phyloP scores from a whole-genome alignment of 2,113 vertebrate genomes.

The Corynorhinus townsendii region DNA sequence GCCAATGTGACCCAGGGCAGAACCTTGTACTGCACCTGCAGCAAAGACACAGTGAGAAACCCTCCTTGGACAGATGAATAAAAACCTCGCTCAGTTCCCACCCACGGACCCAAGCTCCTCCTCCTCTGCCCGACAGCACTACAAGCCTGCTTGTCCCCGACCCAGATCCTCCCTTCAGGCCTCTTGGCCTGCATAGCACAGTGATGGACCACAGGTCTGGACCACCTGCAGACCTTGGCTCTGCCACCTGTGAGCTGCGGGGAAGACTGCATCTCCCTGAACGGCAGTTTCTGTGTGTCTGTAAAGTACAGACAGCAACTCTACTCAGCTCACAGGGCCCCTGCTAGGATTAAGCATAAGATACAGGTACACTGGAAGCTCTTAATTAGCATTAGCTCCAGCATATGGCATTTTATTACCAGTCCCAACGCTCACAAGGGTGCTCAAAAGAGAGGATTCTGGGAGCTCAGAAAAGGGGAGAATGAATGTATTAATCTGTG shows the following conservation, averaged over 20 bases:
- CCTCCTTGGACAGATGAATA: neutral
- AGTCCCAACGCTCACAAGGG: neutral
- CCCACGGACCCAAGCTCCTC: neutral
- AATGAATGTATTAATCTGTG: neutral
- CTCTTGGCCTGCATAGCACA: no score
- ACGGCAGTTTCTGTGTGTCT: neutral
- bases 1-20: slow-evolving; percentile 31
- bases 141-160: neutral
- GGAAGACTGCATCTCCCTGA: neutral
- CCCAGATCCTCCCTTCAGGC: neutral
- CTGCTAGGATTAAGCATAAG: neutral
- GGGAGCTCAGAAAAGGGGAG: neutral
- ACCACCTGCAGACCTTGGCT: neutral
- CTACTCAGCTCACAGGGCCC: neutral
- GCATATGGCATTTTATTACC: accelerated
- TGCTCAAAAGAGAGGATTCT: neutral
- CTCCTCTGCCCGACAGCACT: neutral
- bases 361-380: neutral
- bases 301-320: neutral
- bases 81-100: neutral
- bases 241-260: no score
- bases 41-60: slow-evolving; percentile 43
- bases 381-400: accelerated
- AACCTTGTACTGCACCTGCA: slow-evolving; percentile 55
- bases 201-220: neutral